phyloP scores from a whole-genome alignment of 2,113 vertebrate species.

The Xenotilapia caudafasciata region DNA sequence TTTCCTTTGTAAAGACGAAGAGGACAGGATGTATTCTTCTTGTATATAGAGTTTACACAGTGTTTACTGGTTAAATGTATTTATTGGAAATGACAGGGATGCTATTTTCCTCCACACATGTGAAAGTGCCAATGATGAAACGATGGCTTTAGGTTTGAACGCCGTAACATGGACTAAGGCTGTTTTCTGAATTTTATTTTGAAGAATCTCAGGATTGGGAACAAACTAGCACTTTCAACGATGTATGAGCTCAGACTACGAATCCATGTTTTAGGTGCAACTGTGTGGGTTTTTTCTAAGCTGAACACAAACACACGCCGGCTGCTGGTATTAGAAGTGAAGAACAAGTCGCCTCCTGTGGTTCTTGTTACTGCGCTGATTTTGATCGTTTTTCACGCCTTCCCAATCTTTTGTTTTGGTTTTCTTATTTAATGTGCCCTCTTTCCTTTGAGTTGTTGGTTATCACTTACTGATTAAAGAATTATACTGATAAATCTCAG shows the following conservation, averaged over 20 bases:
- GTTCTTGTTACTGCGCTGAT: not conserved
- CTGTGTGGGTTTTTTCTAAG: not conserved
- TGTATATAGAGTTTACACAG: slow-evolving; percentile 34
- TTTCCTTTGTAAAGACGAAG: not conserved
- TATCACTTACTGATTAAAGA: slow-evolving; percentile 18
- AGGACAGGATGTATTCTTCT: not conserved
- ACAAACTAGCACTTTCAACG: slow-evolving; percentile 60
- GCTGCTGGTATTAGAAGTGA: not conserved
- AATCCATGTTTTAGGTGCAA: not conserved
- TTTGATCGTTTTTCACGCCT: not conserved
- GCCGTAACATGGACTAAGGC: slow-evolving; percentile 17
- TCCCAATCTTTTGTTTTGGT: not conserved
- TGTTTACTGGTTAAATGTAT: slow-evolving; percentile 39
- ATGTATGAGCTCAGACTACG: slow-evolving; percentile 5
- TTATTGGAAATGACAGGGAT: slow-evolving; percentile 54
- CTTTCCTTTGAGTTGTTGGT: slow-evolving; percentile 43
- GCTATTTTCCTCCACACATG: slow-evolving; percentile 25
- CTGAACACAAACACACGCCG: not conserved
- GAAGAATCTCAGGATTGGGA: slow-evolving; percentile 54
- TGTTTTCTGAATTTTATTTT: slow-evolving; percentile 40
- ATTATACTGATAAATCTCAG: not conserved
- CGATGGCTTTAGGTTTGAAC: slow-evolving; percentile 8
- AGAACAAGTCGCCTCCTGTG: not conserved
- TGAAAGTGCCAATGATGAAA: slow-evolving; percentile 54
- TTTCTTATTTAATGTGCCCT: slow-evolving; percentile 5